Percentiles rank a stretch among this genome's conserved stretches.
phyloP scores from a whole-genome alignment of 2,113 vertebrate genomes.

The Psilopsiagon aymara region DNA sequence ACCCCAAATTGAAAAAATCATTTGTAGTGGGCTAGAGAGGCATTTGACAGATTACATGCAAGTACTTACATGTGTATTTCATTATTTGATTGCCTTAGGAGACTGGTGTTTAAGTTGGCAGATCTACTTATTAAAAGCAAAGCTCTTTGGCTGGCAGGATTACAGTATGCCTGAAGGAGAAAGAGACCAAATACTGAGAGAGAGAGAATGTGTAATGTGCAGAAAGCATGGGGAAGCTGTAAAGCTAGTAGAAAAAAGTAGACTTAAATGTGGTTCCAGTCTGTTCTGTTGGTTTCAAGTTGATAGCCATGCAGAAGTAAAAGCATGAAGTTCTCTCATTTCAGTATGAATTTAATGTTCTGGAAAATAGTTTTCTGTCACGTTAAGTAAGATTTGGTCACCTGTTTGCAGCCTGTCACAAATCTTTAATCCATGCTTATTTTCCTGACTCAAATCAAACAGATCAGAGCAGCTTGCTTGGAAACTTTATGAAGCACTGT shows the following conservation, averaged over 20 bases:
- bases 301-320: conserved; percentile 53
- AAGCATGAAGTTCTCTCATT: conserved; percentile 19
- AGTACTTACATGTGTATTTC: conserved; percentile 81
- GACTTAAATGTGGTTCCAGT: conserved; percentile 65
- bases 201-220: conserved; percentile 52
- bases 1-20: conserved; percentile 25
- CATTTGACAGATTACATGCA: conserved; percentile 74
- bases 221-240: conserved; percentile 54
- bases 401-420: neutral
- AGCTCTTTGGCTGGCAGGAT: conserved; percentile 81
- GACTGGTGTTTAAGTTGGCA: conserved; percentile 84
- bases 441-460: neutral
- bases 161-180: conserved; percentile 70
- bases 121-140: conserved; percentile 81
- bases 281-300: conserved; percentile 59
- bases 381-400: neutral
- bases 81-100: conserved; percentile 84
- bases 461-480: neutral
- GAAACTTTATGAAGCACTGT: neutral
- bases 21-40: conserved; percentile 49
- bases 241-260: conserved; percentile 67
- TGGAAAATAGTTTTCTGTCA: conserved; percentile 2
- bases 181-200: conserved; percentile 32
- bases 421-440: neutral
- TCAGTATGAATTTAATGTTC: conserved; percentile 11